A percentile compares a stretch with the other conserved stretches of the same genome.
Conservation (phyloP, 2,888 invertebrate species). For the Dexiosoma caninum region DNA sequence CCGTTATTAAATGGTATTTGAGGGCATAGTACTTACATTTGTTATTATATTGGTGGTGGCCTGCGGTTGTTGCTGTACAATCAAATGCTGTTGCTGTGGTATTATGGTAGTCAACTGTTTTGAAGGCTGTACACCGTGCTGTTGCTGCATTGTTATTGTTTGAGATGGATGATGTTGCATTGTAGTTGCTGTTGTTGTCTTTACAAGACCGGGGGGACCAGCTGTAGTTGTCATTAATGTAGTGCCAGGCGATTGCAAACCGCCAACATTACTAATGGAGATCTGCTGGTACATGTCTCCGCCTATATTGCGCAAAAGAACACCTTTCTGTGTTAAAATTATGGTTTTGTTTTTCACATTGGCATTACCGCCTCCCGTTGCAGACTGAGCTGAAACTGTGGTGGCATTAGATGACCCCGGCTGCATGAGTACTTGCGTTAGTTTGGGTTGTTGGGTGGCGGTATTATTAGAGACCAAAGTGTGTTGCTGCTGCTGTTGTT, state of each 20-base stretch:
- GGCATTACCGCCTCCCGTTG: constrained; percentile 54
- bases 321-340: constrained; percentile 77
- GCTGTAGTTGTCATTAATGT: constrained; percentile 75
- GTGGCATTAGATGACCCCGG: constrained; percentile 65
- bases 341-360: constrained; percentile 77
- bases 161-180: constrained; percentile 68
- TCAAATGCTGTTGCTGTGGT: constrained; percentile 75
- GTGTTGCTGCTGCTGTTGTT: constrained; percentile 70
- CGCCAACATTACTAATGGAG: constrained; percentile 76
- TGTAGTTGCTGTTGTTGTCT: constrained; percentile 70
- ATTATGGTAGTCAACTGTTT: constrained; percentile 76
- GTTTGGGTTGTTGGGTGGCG: constrained; percentile 76
- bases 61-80: constrained; percentile 74
- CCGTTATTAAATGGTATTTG: background rate
- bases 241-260: constrained; percentile 71
- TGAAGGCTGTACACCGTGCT: constrained; percentile 64
- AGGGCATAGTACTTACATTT: constrained; percentile 70
- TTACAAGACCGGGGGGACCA: constrained; percentile 75
- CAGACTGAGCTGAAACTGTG: constrained; percentile 64
- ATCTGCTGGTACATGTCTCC: constrained; percentile 78
- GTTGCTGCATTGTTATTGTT: constrained; percentile 70
- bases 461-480: constrained; percentile 76
- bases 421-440: constrained; percentile 77
- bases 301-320: constrained; percentile 77
- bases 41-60: constrained; percentile 70